Conservation (phyloP, 2,113 vertebrate species). For the Dromas ardeola region DNA sequence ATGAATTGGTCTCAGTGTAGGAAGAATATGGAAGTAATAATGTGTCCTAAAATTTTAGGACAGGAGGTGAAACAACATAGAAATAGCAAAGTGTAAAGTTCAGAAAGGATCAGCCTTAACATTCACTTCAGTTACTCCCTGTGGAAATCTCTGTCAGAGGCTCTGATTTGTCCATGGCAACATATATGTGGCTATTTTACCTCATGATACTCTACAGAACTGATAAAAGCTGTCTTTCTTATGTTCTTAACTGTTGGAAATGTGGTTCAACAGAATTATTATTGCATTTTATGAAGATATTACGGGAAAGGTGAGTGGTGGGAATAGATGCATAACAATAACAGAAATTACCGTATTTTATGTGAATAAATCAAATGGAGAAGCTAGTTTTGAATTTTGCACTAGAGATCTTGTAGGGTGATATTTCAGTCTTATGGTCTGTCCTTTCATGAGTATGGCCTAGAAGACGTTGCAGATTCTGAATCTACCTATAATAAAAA, state of each 20-base stretch:
- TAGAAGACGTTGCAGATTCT: neutral
- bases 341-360: neutral
- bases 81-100: neutral
- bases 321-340: neutral
- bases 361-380: neutral
- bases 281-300: neutral
- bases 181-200: neutral
- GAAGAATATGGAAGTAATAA: neutral
- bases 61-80: neutral
- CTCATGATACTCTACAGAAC: neutral
- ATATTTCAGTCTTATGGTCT: neutral
- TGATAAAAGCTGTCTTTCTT: neutral
- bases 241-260: neutral
- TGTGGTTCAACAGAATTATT: neutral
- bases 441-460: neutral
- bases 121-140: neutral
- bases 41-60: neutral
- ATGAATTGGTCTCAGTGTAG: neutral
- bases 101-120: neutral
- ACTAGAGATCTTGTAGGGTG: neutral
- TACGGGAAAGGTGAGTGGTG: neutral
- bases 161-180: neutral
- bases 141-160: neutral
- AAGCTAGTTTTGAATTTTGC: neutral
- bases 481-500: neutral